phyloP scores from a whole-genome alignment of 1,140 invertebrate species.

The Heterodera schachtii region DNA sequence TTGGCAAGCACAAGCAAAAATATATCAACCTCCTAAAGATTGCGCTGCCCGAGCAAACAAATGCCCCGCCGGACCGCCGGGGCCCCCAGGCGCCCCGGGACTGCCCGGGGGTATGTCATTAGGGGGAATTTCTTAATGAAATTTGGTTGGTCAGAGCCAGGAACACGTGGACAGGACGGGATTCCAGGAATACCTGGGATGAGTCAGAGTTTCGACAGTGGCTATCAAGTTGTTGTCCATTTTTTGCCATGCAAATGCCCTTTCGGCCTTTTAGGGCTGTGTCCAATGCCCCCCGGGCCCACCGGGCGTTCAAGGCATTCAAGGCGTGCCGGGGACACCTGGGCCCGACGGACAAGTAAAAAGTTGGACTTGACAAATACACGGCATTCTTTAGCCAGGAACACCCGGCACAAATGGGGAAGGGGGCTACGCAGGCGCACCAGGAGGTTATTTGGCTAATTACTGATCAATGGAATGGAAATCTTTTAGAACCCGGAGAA shows the following conservation, averaged over 20 bases:
- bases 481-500: conserved; percentile 5
- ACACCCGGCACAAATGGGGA: background rate
- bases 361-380: background rate
- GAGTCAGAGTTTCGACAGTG: background rate
- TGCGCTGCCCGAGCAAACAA: background rate
- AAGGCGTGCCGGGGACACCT: background rate
- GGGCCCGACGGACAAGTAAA: background rate
- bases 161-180: background rate
- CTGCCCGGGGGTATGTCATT: background rate
- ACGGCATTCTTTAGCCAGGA: background rate
- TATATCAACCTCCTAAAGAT: background rate
- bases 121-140: background rate
- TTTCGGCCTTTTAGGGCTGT: background rate
- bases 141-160: background rate
- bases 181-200: background rate
- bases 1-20: background rate
- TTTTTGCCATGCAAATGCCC: background rate
- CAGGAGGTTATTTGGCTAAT: background rate
- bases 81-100: background rate
- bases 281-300: background rate
- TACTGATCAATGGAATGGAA: background rate
- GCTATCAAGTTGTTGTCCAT: background rate
- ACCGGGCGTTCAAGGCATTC: background rate
- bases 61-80: background rate
- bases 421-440: background rate